Percentiles rank a stretch among this genome's conserved stretches.
These are phyloP conservation scores for Cenopis cana DNA, from an alignment of 2,888 invertebrate species.

Conservation along the genomic window DNA sequence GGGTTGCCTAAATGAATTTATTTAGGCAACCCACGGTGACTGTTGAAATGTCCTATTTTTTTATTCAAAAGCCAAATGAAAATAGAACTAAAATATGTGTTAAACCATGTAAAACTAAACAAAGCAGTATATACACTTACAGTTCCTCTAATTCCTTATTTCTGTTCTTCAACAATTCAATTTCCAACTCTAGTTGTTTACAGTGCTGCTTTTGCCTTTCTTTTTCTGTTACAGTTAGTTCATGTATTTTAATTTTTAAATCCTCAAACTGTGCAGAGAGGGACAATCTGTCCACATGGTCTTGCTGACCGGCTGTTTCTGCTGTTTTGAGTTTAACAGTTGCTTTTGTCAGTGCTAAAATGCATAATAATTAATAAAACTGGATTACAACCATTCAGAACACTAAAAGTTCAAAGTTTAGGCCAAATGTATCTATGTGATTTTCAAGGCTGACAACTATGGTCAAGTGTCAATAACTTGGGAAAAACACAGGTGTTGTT, in stretches of 20 bases:
- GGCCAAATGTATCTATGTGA: background rate
- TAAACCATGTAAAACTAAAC: background rate
- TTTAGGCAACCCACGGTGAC: no score
- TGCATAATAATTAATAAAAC: background rate
- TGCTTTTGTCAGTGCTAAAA: conserved; percentile 61
- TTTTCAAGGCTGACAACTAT: background rate
- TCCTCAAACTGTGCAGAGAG: conserved; percentile 60
- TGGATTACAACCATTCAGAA: background rate
- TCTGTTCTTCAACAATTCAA: conserved; percentile 55
- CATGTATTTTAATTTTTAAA: conserved; percentile 59
- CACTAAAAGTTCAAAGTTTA: background rate
- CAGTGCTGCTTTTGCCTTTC: conserved; percentile 59
- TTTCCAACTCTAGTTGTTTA: conserved; percentile 58
- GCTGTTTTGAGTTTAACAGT: conserved; percentile 56
- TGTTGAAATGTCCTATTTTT: no score
- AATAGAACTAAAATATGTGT: no score
- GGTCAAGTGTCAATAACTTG: background rate
- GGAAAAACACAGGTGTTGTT: no score
- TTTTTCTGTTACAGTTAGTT: conserved; percentile 58
- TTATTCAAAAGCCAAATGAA: no score
- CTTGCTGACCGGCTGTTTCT: conserved; percentile 50
- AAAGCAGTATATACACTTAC: conserved; percentile 54
- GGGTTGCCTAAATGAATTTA: no score
- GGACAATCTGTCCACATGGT: conserved; percentile 59
- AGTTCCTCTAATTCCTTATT: conserved; percentile 68